phyloP scores from a whole-genome alignment of 1,140 invertebrate species.

The Thereuonema tuberculata region DNA sequence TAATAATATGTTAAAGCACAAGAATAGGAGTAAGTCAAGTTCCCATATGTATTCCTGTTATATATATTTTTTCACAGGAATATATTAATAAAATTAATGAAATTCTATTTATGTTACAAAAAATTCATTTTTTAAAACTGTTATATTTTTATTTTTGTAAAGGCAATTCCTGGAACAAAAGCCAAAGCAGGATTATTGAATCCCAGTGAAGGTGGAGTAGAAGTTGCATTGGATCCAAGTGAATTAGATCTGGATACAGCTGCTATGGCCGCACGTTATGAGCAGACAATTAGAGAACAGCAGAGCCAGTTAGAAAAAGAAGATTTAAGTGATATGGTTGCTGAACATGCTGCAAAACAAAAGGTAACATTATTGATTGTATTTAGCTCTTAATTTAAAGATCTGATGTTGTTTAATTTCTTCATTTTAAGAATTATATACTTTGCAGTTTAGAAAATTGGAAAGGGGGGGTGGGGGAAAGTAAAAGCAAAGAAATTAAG shows the following conservation, averaged over 20 bases:
- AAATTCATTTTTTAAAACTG: neutral
- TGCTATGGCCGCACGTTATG: conserved; percentile 91
- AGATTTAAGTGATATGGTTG: conserved; percentile 96
- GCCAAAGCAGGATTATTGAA: neutral
- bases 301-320: conserved; percentile 77
- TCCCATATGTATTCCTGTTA: too few relatives aligned
- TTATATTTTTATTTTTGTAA: conserved; percentile 11
- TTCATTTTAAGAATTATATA: too few relatives aligned
- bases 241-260: conserved; percentile 91
- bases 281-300: conserved; percentile 86
- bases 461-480: too few relatives aligned
- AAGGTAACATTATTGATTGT: conserved; percentile 50
- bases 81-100: too few relatives aligned
- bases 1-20: too few relatives aligned
- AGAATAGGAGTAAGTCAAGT: too few relatives aligned
- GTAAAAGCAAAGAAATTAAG: too few relatives aligned
- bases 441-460: too few relatives aligned
- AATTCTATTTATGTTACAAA: too few relatives aligned
- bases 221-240: conserved; percentile 90
- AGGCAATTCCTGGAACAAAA: neutral
- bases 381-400: neutral
- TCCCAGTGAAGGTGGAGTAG: conserved; percentile 40
- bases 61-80: too few relatives aligned
- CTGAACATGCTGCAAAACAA: conserved; percentile 90
- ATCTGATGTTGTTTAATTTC: too few relatives aligned